Percentiles rank a stretch among this genome's conserved stretches.
phyloP scores from a whole-genome alignment of 2,797 vertebrate genomes.

The Nothura maculosa region DNA sequence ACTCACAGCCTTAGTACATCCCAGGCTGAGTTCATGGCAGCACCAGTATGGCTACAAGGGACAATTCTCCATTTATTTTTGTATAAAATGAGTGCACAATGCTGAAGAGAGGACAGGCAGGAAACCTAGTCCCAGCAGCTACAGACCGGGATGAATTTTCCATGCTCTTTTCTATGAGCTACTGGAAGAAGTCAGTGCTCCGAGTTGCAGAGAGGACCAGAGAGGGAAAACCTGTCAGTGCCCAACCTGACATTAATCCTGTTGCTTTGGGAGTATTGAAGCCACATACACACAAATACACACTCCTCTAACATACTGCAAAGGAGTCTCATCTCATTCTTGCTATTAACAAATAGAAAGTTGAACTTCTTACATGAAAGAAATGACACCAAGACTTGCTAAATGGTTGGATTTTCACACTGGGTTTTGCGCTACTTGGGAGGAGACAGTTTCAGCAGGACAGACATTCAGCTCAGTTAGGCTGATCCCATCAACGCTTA shows the following conservation, averaged over 20 bases:
- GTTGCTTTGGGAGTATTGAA: background rate
- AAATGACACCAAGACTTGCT: background rate
- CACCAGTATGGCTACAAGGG: background rate
- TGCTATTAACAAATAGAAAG: background rate
- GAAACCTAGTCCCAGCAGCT: background rate
- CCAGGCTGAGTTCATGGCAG: background rate
- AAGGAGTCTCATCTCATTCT: background rate
- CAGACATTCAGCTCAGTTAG: background rate
- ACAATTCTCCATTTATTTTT: background rate
- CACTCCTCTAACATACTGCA: background rate
- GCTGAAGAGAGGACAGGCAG: background rate
- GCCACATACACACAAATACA: too few relatives aligned
- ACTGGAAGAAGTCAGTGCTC: background rate
- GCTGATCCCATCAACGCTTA: background rate
- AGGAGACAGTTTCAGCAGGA: background rate
- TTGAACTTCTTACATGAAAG: background rate
- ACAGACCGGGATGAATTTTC: background rate
- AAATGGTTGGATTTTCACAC: background rate
- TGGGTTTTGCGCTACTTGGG: background rate
- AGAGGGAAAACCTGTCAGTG: background rate
- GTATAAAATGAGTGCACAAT: background rate
- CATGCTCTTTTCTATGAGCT: background rate
- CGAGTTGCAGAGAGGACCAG: background rate
- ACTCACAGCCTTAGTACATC: accelerated
- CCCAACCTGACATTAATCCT: background rate